Evolutionary conservation across 2,888 invertebrate genomes (phyloP), one percentile per base, ranked within the genome.

Genomic region (Himalopsyche anomala): DNA sequence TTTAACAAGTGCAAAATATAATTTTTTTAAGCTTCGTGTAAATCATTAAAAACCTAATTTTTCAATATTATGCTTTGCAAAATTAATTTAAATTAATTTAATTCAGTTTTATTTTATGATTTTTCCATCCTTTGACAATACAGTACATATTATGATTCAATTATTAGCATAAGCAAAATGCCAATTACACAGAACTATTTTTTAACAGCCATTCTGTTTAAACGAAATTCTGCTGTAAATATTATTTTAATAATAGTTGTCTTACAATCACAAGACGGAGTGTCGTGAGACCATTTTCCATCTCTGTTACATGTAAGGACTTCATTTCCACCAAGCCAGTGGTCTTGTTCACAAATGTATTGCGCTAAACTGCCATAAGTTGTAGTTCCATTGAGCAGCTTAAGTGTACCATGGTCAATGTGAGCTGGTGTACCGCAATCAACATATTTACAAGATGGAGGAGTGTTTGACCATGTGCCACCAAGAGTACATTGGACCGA

Each of bases 231-330:
- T 28, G 28, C 28, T 28, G 28, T 28, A 28, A 28, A 28, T 28
- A 28, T 28, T 28, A 28, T 28, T 81, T 45, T 38, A 56, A 79
- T 17, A 80, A 36, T 8, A 80, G 9, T 38, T 17, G 8, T 91
- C 94, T 95, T 91, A 97, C 97, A 91, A 93, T 97, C 96, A 91
- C 98, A 98, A n/a, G 96, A 94, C 0, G 98, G 97, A 82, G 96
- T 95, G 90, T 96, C 96, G 69, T 96, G 95, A 0, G 96, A 97
- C 98, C 98, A 98, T 90, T 96, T 97, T 15, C 97, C 98, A 89
- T 97, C 97, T 86, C 95, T 94, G 55, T 96, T 96, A 91, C 98
- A 98, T 36, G 94, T 94, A 80, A 97, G 94, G 36, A 93, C 93
- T 80, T 96, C 95, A 2, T 95, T 95, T 0, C 95, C 95, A n/a